phyloP scores from a whole-genome alignment of 2,797 vertebrate species.

The Pipistrellus kuhlii region DNA sequence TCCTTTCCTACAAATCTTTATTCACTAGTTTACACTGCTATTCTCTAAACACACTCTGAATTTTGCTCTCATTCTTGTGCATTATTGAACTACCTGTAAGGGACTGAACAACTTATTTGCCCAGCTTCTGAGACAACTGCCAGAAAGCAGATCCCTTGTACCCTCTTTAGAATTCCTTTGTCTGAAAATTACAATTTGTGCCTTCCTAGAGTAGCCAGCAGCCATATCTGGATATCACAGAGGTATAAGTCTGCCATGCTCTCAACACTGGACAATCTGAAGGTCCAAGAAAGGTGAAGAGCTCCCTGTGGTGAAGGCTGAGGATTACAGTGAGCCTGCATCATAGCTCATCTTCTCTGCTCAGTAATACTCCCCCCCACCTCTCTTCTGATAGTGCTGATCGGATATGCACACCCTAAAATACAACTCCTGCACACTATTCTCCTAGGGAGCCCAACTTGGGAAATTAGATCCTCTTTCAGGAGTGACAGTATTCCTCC shows the following conservation, averaged over 20 bases:
- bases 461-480: neutral
- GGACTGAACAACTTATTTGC: constrained; percentile 3
- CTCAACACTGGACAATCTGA: neutral
- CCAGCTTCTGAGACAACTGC: neutral
- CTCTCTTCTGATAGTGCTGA: neutral
- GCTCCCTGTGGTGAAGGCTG: neutral
- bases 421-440: neutral
- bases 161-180: neutral
- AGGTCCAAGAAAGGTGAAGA: neutral
- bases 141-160: neutral
- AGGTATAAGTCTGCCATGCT: neutral
- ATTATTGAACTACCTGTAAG: neutral
- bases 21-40: neutral
- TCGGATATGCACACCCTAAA: too few species aligned
- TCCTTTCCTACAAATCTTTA: neutral
- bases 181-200: neutral
- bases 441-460: neutral
- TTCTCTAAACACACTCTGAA: constrained; percentile 23
- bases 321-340: neutral
- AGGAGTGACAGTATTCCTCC: constrained; percentile 1
- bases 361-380: neutral
- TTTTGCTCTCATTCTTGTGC: neutral
- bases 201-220: neutral
- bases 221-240: neutral
- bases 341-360: neutral